Evolutionary conservation across 53 echinoderm and acorn worm species (phyloP).

Genomic region (Henricia sp.): DNA sequence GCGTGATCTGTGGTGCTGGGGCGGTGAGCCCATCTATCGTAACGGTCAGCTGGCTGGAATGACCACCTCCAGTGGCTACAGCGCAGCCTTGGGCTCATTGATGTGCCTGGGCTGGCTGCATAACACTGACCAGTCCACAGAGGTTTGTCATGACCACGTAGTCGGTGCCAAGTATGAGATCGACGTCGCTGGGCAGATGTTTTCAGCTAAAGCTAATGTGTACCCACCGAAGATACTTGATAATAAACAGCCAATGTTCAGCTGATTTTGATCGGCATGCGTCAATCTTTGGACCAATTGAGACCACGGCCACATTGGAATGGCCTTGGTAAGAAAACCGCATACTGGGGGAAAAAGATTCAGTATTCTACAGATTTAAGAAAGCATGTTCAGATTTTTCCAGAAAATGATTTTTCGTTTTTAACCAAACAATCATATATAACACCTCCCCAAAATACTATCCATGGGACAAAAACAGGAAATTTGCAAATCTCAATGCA

Average conservation of each 20-base stretch:
- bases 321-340: too few relatives aligned
- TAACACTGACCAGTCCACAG: constrained; percentile 63
- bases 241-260: constrained; percentile 68
- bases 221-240: constrained; percentile 75
- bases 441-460: too few relatives aligned
- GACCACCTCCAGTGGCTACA: constrained; percentile 88
- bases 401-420: too few relatives aligned
- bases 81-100: constrained; percentile 82
- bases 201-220: constrained; percentile 75
- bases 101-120: constrained; percentile 96
- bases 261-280: too few relatives aligned
- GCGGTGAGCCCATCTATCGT: constrained; percentile 92
- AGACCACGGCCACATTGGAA: too few relatives aligned
- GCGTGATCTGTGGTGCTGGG: constrained; percentile 85
- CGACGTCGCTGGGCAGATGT: constrained; percentile 66
- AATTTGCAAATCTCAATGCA: too few relatives aligned
- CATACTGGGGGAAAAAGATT: too few relatives aligned
- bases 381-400: too few relatives aligned
- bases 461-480: too few relatives aligned
- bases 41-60: constrained; percentile 84
- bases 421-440: too few relatives aligned
- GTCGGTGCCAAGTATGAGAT: constrained; percentile 77
- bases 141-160: constrained; percentile 73
- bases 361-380: too few relatives aligned
- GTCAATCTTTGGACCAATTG: too few relatives aligned